These are phyloP conservation scores for Colletes latitarsis DNA, from an alignment of 1,140 invertebrate species.

Conservation along the genomic window DNA sequence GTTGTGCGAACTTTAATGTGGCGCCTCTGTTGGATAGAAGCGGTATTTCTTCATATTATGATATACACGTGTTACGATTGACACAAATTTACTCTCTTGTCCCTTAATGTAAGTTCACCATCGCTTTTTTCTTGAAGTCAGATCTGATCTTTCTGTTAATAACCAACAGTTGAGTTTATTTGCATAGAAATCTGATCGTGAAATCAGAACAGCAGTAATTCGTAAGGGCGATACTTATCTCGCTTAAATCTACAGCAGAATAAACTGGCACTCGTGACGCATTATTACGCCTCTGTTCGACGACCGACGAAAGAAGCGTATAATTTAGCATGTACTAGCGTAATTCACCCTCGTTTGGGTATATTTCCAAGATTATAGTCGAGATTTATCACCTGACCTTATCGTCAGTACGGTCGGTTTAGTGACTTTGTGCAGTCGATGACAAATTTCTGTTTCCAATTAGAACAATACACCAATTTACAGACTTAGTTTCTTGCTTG, in stretches of 20 bases:
- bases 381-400: slow-evolving; percentile 49
- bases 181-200: neutral
- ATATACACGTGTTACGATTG: no score
- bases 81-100: no score
- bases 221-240: slow-evolving; percentile 1
- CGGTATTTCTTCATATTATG: no score
- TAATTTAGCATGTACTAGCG: slow-evolving; percentile 30
- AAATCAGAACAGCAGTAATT: neutral
- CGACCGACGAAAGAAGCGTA: neutral
- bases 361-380: slow-evolving; percentile 47
- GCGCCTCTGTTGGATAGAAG: no score
- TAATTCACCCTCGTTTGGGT: slow-evolving; percentile 14
- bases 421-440: neutral
- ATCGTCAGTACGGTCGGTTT: slow-evolving; percentile 45
- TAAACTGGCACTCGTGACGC: neutral
- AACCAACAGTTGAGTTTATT: neutral
- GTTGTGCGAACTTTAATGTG: no score
- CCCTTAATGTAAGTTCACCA: no score
- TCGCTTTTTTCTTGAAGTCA: neutral
- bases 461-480: neutral
- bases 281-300: neutral
- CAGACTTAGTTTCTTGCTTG: no score
- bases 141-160: neutral
- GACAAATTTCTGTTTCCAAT: neutral
- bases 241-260: neutral